Evolutionary conservation across 92 coral and sea anemone genomes (phyloP).

Genomic region (Paramuricea clavata): DNA sequence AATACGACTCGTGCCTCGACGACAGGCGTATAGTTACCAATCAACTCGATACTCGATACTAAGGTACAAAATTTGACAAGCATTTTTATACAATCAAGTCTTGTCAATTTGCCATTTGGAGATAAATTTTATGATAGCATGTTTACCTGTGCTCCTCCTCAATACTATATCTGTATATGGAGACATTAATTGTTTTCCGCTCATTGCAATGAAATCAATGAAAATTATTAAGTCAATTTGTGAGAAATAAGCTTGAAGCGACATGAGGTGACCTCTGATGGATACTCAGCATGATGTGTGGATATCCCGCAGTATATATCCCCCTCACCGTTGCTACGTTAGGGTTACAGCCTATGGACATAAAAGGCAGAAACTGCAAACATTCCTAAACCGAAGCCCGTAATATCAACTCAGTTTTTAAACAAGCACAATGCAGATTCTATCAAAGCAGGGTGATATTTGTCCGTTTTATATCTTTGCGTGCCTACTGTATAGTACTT

Average conservation of each 20-base stretch:
- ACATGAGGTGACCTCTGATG: conserved; percentile 38
- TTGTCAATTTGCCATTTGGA: too few species aligned
- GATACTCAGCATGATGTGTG: conserved; percentile 30
- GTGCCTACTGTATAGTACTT: too few species aligned
- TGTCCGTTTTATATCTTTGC: neutral
- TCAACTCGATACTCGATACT: neutral
- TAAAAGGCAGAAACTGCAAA: conserved; percentile 20
- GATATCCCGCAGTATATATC: conserved; percentile 23
- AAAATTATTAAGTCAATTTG: conserved; percentile 25
- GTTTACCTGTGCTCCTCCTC: neutral
- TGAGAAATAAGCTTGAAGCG: conserved; percentile 25
- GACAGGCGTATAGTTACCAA: conserved; percentile 4
- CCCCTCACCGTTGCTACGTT: neutral
- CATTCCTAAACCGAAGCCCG: neutral
- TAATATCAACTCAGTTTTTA: neutral
- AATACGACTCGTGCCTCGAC: conserved; percentile 3
- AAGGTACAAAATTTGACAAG: neutral
- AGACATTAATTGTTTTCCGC: conserved; percentile 10
- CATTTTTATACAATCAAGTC: neutral
- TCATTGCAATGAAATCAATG: conserved; percentile 31
- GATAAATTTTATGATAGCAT: neutral
- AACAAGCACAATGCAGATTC: neutral
- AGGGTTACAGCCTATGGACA: conserved; percentile 13
- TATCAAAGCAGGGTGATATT: neutral
- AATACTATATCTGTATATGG: conserved; percentile 34